Base-by-base conservation (phyloP, 2,797 vertebrate species). In the Lepus oiostolus region DNA sequence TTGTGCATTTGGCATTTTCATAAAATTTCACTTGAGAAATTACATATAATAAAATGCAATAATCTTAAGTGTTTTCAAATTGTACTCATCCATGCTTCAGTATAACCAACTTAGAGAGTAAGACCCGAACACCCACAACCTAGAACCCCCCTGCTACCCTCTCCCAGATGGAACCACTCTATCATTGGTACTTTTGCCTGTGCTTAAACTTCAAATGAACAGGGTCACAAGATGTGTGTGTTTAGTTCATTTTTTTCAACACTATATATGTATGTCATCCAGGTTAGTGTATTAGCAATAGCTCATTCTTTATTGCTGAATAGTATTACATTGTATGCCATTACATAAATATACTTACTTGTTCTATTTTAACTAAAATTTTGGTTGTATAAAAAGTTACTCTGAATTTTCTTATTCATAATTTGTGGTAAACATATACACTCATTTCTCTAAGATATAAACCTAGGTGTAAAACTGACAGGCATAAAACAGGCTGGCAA, bases 361-460 rank as follows among this genome's bases (percentile, higher is more conserved):
- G 52, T 75, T 85, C 35, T 79, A 88, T 77, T 63, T 82, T 70
- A 32, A 65, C 17, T 65, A 22, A 58, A n/a, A 84, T 85, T 88
- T 83, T 62, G 47, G 19, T 2, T 67, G 60, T n/a, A 4, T 6
- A 72, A 24, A 72, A 91, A 47, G 58, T 71, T 42, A 52, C 35
- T 42, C 72, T 63, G 16, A 32, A 58, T 65, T 88, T 58, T 88
- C 52, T 67, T 83, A 17, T 52, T 86, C 14, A 54, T 54, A 84
- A 94, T 10, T 67, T 76, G 24, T 28, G 19, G 30, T 58, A 89
- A 91, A 82, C 14, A 30, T 4, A 26, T 30, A 11, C 13, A 16
- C 21, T 60, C 8, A 17, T 21, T 83, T 70, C 50, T 52, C 62
- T 75, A 86, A 65, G 16, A 82, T 17, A 71, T 19, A 80, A 70